Conservation (phyloP, 2,797 vertebrate genomes). For the Bradypus variegatus region DNA sequence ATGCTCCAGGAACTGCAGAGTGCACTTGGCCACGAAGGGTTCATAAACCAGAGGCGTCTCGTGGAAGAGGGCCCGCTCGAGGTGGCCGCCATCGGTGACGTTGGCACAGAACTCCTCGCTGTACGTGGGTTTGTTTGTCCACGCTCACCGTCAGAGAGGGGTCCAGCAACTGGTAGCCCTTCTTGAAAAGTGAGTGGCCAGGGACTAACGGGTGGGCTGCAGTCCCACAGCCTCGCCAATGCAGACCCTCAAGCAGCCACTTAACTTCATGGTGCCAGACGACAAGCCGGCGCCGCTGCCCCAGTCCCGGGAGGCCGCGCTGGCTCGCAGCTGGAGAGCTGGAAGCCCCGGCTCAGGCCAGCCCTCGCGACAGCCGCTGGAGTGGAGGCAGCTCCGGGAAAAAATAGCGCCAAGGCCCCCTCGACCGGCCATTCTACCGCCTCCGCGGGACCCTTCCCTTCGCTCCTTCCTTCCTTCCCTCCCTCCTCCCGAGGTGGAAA, state of each 20-base stretch:
- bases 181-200: slow-evolving; percentile 92
- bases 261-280: slow-evolving; percentile 89
- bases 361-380: slow-evolving; percentile 21
- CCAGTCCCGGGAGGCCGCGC: background rate
- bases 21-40: slow-evolving; percentile 97
- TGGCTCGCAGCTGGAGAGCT: background rate
- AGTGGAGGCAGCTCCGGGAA: slow-evolving; percentile 20
- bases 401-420: slow-evolving; percentile 39
- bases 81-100: slow-evolving; percentile 81
- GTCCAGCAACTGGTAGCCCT: slow-evolving; percentile 82
- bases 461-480: slow-evolving; percentile 45
- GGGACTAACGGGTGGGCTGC: slow-evolving; percentile 89
- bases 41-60: slow-evolving; percentile 96
- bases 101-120: slow-evolving; percentile 92
- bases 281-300: slow-evolving; percentile 55
- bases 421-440: slow-evolving; percentile 48
- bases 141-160: slow-evolving; percentile 95
- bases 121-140: slow-evolving; percentile 93
- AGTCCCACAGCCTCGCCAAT: slow-evolving; percentile 93
- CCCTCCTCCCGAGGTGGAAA: slow-evolving; percentile 55
- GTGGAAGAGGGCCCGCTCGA: slow-evolving; percentile 94
- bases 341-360: slow-evolving; percentile 46
- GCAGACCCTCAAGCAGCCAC: slow-evolving; percentile 88
- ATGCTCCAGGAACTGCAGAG: slow-evolving; percentile 87
- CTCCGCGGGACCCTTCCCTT: slow-evolving; percentile 15